These are phyloP conservation scores for Callimorpha dominula DNA, from an alignment of 2,888 invertebrate species.

Conservation along the genomic window DNA sequence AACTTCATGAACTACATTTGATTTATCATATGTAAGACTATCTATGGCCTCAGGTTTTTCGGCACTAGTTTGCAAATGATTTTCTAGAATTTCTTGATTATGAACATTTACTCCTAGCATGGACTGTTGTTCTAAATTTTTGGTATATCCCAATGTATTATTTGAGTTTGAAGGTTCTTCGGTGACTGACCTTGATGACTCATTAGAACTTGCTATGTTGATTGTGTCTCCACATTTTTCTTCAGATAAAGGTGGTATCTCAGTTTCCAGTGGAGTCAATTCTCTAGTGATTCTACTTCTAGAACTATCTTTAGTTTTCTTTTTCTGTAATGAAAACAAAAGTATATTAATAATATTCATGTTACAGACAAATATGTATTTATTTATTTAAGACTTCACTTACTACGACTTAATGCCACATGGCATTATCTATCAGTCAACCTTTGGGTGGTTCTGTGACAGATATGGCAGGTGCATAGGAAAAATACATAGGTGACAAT, in stretches of 20 bases:
- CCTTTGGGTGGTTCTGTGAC: too few species aligned
- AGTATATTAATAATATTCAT: neutral
- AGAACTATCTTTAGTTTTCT: constrained; percentile 67
- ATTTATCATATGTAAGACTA: neutral
- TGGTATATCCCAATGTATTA: neutral
- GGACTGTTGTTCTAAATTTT: constrained; percentile 25
- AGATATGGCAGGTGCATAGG: too few species aligned
- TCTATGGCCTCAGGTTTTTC: neutral
- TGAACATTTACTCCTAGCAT: constrained; percentile 12
- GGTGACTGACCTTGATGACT: neutral
- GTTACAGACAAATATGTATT: neutral
- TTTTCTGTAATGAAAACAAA: constrained; percentile 68
- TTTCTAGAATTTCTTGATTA: constrained; percentile 17
- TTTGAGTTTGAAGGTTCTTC: constrained; percentile 1
- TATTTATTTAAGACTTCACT: too few species aligned
- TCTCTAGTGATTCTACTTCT: constrained; percentile 28
- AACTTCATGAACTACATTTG: neutral
- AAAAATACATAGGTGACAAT: too few species aligned
- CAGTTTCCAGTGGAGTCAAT: constrained; percentile 17
- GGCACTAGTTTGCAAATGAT: constrained; percentile 10
- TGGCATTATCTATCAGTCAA: too few species aligned
- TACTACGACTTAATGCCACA: too few species aligned
- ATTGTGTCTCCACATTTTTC: constrained; percentile 6
- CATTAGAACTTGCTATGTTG: neutral
- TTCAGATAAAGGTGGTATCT: constrained; percentile 26